A percentile compares a stretch with the other conserved stretches of the same genome.
phyloP scores from a whole-genome alignment of 2,113 vertebrate genomes.

The Centropristis striata region DNA sequence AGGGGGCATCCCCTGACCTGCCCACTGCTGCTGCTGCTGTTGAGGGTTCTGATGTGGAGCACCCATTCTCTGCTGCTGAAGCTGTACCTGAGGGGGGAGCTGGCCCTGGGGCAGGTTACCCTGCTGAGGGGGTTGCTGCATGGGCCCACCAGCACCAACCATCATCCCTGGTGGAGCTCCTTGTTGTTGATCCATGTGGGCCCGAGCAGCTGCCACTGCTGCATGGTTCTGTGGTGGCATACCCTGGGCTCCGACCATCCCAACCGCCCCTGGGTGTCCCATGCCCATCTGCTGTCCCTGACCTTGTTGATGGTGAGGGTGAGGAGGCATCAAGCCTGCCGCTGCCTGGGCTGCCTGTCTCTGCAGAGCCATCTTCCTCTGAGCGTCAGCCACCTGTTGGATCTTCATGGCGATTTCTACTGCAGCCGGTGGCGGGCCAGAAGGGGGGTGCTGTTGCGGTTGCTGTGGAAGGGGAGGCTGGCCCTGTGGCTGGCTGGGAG shows the following conservation, averaged over 20 bases:
- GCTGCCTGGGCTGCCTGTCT: constrained; percentile 83
- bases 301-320: constrained; percentile 88
- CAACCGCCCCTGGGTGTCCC: constrained; percentile 83
- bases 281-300: constrained; percentile 90
- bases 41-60: constrained; percentile 80
- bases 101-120: constrained; percentile 70
- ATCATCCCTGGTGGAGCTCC: constrained; percentile 73
- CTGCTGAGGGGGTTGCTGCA: constrained; percentile 79
- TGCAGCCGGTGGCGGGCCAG: constrained; percentile 95
- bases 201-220: constrained; percentile 70
- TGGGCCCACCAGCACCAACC: constrained; percentile 83
- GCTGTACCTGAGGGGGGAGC: constrained; percentile 77
- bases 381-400: constrained; percentile 95
- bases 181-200: constrained; percentile 80
- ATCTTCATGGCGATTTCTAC: constrained; percentile 99
- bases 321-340: constrained; percentile 85
- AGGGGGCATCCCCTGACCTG: constrained; percentile 76
- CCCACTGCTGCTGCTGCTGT: constrained; percentile 83
- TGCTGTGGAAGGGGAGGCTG: constrained; percentile 78
- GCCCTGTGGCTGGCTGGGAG: constrained; percentile 76
- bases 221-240: constrained; percentile 80
- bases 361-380: constrained; percentile 96
- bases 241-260: constrained; percentile 85
- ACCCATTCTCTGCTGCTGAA: constrained; percentile 88
- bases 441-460: constrained; percentile 80